Base-by-base conservation (phyloP, 2,797 vertebrate genomes). In the Hoplostethus mediterraneus region DNA sequence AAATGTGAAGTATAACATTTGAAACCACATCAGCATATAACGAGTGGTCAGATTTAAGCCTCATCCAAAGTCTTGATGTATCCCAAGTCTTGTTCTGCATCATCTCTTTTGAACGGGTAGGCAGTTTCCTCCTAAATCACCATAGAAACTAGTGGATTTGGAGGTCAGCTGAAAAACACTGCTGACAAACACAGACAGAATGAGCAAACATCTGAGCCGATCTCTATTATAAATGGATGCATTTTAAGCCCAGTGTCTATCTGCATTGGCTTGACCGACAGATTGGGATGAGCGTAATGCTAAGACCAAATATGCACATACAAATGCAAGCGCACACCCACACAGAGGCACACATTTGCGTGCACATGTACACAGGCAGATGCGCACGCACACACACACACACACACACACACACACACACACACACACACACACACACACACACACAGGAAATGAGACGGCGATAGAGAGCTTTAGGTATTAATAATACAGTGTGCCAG, bases 151-250 rank as follows among this genome's bases (percentile, higher is more conserved):
- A 33, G 47, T 25, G 56, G 59, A 67, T 83, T 69, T 78, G 42
- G 63, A 79, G 78, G 76, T 87, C 85, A 77, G 63, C 54, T 61
- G 51, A 61, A 79, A 47, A 77, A 83, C 80, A 83, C 9, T 73
- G 80, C 75, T 79, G 77, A 87, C 73, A 85, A 81, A 78, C 58
- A 71, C 17, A 76, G 48, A 51, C 33, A 65, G 59, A 69, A 75
- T 31, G 40, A 72, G 53, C 36, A 75, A 85, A 80, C 55, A 85
- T 78, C 73, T 61, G 80, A 85, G 87, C 71, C 51, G 63, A 77
- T 83, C 68, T 75, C 51, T 73, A 47, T 71, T 77, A 84, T 76
- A 69, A 88, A 85, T 74, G 44, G 62, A 83, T 76, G 80, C 67
- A 48, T 76, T 90, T 84, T 81, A 53, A 83, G 48, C 36, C 44